Conservation (phyloP, 92 coral and sea anemone genomes). For the Scolanthus callimorphus region DNA sequence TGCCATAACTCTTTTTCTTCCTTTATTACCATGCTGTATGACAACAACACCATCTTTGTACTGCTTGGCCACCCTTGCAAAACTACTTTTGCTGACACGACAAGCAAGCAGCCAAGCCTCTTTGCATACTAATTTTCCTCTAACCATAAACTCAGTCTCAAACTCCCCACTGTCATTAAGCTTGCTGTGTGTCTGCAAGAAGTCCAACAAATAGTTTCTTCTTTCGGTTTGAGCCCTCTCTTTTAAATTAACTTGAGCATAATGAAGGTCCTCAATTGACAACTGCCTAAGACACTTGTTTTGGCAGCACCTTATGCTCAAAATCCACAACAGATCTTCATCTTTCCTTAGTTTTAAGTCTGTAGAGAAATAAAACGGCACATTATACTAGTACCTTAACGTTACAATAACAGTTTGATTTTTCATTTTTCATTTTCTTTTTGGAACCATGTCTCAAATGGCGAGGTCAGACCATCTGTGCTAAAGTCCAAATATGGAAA, state of each 20-base stretch:
- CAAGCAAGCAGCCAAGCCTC: constrained; percentile 42
- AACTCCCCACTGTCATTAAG: constrained; percentile 17
- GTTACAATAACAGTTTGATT: constrained; percentile 1
- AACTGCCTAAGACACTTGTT: constrained; percentile 28
- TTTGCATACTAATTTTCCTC: constrained; percentile 34
- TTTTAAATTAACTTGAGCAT: constrained; percentile 15
- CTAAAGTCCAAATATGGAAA: constrained; percentile 32
- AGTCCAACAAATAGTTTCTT: constrained; percentile 34
- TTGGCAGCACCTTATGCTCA: constrained; percentile 24
- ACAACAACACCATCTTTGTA: constrained; percentile 30
- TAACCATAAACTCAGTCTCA: constrained; percentile 20
- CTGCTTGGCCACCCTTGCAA: constrained; percentile 6
- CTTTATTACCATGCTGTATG: constrained; percentile 19
- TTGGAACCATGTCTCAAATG: constrained; percentile 34
- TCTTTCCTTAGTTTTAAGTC: constrained; percentile 23
- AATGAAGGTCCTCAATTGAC: constrained; percentile 17
- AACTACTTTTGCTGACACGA: constrained; percentile 19
- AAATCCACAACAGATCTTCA: constrained; percentile 38
- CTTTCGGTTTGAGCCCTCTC: constrained; percentile 21
- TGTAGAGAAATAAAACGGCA: neutral
- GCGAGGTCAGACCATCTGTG: constrained; percentile 15
- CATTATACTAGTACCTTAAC: neutral
- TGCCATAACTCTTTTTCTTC: constrained; percentile 7
- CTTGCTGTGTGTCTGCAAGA: constrained; percentile 33
- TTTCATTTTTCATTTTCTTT: constrained; percentile 1